phyloP scores from a whole-genome alignment of 37 sponge, comb jelly and placozoan genomes.

The Diacarnus erythraeanus region DNA sequence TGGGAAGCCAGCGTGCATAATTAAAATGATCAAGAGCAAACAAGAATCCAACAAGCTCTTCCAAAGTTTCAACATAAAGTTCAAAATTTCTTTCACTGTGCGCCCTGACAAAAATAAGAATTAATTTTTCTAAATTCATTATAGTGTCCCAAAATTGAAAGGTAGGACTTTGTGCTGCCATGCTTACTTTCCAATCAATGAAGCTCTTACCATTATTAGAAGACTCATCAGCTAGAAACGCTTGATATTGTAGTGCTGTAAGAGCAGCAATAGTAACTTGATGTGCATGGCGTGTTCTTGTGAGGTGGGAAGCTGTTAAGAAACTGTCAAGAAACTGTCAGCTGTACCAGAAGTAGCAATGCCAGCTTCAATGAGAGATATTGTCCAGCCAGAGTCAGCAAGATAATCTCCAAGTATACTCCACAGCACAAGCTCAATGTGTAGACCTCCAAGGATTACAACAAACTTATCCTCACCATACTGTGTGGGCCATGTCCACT shows the following conservation, averaged over 20 bases:
- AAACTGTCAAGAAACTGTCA: background rate
- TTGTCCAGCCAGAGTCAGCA: background rate
- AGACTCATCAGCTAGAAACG: background rate
- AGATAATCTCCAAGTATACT: background rate
- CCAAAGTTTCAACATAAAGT: background rate
- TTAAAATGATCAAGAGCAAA: background rate
- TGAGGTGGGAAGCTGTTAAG: background rate
- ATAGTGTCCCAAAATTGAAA: constrained; percentile 3
- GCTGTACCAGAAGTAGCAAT: background rate
- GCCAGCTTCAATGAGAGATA: background rate
- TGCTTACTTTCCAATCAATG: background rate
- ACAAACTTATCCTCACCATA: background rate
- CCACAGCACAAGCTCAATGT: background rate
- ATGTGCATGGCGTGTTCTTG: constrained; percentile 1
- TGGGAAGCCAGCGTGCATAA: background rate
- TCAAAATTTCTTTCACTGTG: background rate
- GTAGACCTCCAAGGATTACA: background rate
- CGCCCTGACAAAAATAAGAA: background rate
- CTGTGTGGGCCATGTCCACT: background rate
- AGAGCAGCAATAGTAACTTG: background rate
- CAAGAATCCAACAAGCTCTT: background rate
- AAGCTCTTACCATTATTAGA: background rate
- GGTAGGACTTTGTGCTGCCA: background rate
- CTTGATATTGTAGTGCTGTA: background rate
- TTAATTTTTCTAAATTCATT: background rate